Evolutionary conservation across 1,140 invertebrate genomes (phyloP), one percentile per base, ranked within the genome.

Genomic region (roundworm (Caenorhabditis elegans)): DNA sequence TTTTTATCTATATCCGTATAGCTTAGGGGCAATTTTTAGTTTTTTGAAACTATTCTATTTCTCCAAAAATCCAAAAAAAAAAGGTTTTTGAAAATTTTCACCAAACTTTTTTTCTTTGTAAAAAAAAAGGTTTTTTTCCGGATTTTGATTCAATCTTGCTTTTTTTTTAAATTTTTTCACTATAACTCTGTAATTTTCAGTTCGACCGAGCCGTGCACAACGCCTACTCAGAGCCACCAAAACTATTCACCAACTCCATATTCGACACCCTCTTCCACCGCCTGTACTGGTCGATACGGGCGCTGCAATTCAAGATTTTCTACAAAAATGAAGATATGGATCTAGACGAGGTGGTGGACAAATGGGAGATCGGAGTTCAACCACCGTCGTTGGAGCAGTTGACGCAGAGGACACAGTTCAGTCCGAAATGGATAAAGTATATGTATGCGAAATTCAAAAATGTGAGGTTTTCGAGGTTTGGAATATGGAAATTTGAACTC

Each of bases 371-470:
- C n/a, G 60, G 85, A n/a, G 82, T 89, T 43, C 70, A 83, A 11
- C 88, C 87, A 17, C 88, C 87, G 3, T 76, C 49, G 10, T 39
- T 88, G 34, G 82, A 83, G 31, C 49, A 83, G 28, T 19, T 78
- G 36, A 86, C 80, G 22, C 19, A 48, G 31, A 48, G 51, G 31
- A 70, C 82, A 6, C 87, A 88, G 17, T 88, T 88, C 53, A 65
- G 47, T 48, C 47, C 79, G 2, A 79, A 79, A 60, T 88, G 87
- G 86, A 53, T 88, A 8, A 88, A 88, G 80, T 88, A 88, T 65
- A 86, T 90, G 76, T 88, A 88, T 65, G 83, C 83, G 0, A 78
- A 76, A 36, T 88, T 88, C 77, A 88, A 88, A 76, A 88, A 88
- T 82, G 87, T 88, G 53, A 84, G 82, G 82, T 36, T n/a, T 13